Conservation (phyloP, 2,797 vertebrate genomes). For the Phalanger gymnotis region DNA sequence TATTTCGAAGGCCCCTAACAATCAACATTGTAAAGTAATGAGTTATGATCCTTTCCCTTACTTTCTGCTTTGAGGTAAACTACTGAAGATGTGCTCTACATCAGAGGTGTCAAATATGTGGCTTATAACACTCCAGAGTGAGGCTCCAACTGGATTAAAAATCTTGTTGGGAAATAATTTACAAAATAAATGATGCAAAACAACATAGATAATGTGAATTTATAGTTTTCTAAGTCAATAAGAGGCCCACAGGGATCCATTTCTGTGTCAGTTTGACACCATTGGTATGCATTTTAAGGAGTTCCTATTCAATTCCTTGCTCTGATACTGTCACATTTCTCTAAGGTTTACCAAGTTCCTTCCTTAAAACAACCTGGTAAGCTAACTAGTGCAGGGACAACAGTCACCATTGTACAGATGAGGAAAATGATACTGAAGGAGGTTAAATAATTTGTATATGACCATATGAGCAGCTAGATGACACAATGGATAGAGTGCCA, state of each 20-base stretch:
- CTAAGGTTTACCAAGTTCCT: not conserved
- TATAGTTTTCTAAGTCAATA: not conserved
- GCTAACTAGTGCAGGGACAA: not conserved
- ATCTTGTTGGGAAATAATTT: not conserved
- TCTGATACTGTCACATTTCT: not conserved
- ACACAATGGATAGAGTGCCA: not conserved
- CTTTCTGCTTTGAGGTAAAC: not conserved
- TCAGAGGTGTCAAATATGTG: not conserved
- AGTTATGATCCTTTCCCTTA: not conserved
- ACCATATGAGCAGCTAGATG: not conserved
- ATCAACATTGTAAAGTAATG: not conserved
- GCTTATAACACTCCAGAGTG: not conserved
- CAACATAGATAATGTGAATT: not conserved
- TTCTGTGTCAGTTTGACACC: not conserved
- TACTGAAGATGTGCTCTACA: not conserved
- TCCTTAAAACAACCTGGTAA: not conserved
- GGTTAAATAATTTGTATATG: not conserved
- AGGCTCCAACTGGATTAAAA: not conserved
- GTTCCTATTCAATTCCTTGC: not conserved
- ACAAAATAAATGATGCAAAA: not conserved
- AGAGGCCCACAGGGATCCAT: not conserved
- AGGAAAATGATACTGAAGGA: not conserved
- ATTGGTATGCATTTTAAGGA: not conserved
- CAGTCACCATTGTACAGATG: not conserved
- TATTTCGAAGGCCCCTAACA: slow-evolving; percentile 6